phyloP scores from a whole-genome alignment of 2,113 vertebrate species.

The Gadus chalcogrammus region DNA sequence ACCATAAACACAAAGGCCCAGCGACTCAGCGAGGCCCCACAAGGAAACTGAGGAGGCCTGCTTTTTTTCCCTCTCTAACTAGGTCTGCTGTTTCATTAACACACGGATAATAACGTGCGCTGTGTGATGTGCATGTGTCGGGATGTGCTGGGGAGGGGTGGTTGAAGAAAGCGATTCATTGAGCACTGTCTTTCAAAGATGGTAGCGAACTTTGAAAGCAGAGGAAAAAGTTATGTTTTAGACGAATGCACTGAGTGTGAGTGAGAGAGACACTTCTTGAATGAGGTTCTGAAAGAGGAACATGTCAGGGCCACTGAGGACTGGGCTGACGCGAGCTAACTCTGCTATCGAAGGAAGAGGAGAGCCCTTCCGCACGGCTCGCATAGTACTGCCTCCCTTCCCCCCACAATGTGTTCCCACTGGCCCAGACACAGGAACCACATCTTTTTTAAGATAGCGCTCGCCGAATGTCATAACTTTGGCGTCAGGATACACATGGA shows the following conservation, averaged over 20 bases:
- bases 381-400: slow-evolving; percentile 3
- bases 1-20: slow-evolving; percentile 77
- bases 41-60: slow-evolving; percentile 63
- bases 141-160: slow-evolving; percentile 16
- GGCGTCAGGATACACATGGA: slow-evolving; percentile 11
- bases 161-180: slow-evolving; percentile 48
- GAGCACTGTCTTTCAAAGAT: slow-evolving; percentile 51
- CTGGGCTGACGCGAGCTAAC: not conserved
- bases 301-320: slow-evolving; percentile 18
- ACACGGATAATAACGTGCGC: slow-evolving; percentile 62
- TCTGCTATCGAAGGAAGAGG: no score
- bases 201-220: slow-evolving; percentile 39
- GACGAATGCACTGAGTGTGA: slow-evolving; percentile 32
- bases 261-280: no score
- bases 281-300: slow-evolving; percentile 25
- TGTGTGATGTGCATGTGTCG: slow-evolving; percentile 60
- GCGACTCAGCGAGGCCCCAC: slow-evolving; percentile 67
- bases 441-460: not conserved
- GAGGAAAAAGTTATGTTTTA: slow-evolving; percentile 50
- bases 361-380: no score
- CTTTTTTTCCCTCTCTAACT: slow-evolving; percentile 44
- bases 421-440: not conserved
- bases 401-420: slow-evolving; percentile 16
- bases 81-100: slow-evolving; percentile 68
- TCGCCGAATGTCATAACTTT: slow-evolving; percentile 21